Base-by-base conservation (phyloP, 2,888 invertebrate genomes). In the Dasysyrphus albostriatus region DNA sequence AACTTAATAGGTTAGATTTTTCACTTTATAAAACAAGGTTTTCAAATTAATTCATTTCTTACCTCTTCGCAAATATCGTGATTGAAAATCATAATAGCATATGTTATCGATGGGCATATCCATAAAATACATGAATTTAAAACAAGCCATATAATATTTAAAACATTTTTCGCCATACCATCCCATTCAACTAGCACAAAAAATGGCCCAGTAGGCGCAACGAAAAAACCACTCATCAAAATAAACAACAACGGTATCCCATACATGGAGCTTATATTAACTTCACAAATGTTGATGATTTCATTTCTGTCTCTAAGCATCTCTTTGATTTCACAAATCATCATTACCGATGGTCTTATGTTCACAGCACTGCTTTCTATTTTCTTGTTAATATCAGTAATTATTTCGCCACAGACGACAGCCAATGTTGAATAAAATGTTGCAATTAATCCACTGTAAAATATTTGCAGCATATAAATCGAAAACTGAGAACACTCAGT, bases 31-130 rank as follows among this genome's bases (percentile, higher is more conserved):
- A n/a, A n/a, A n/a, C n/a, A n/a, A n/a, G n/a, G n/a, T n/a, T n/a
- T n/a, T n/a, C n/a, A n/a, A n/a, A n/a, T n/a, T n/a, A n/a, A n/a
- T n/a, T n/a, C n/a, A n/a, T n/a, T 24, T 24, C 51, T 51, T 37
- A 67, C 67, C 67, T 67, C 67, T n/a, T 37, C 1, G 8, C 34
- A 7, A n/a, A 47, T 12, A 37, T 67, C 67, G 0, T 37, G 19
- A 37, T 39, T 6, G 24, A 24, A 51, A 24, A 39, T 7, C 8
- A 67, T 67, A 1, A 37, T 10, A 14, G 37, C 9, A 51, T 51
- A 67, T 5, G n/a, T 6, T 0, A 67, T n/a, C 2, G 37, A 37
- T 5, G 67, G 67, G 14, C 9, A 1, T 14, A 67, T 67, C 49
- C 51, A 67, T 9, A 67, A 19, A 9, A 67, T 24, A 51, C 67